Base-by-base conservation (phyloP, 92 coral and sea anemone genomes). In the Hydrozoanthus gracilis region DNA sequence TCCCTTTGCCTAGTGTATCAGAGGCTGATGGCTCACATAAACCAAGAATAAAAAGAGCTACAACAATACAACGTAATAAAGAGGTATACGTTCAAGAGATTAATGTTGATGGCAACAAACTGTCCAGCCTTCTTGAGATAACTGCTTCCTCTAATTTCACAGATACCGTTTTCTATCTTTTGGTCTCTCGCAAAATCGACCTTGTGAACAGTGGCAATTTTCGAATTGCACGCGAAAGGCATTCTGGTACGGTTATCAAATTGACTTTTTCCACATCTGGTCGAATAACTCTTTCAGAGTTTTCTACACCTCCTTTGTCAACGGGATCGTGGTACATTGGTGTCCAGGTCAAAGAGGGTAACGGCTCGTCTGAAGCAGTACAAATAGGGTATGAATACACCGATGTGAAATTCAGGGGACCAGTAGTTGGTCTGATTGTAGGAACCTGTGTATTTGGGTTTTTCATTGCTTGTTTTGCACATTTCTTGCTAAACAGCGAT, bases 321-420 rank as follows among this genome's bases (percentile, higher is more conserved):
- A 13, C 92, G 5, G 98, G 98, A 13, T 86, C 93, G 44, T 95
- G 98, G 98, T 95, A 92, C 56, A 91, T 95, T 76, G 98, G 98
- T 18, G 89, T 95, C 4, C 83, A 83, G 58, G 88, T 88, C 77
- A 68, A 83, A 20, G 68, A 76, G 0, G 86, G 47, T 49, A 62
- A 79, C 8, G 51, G 55, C 13, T 82, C 83, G 45, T 71, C 27
- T 27, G 3, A 0, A 39, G 11, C 18, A 6, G 58, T 94, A 4
- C 88, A 76, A 0, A 75, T 86, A 17, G 90, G 1, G 51, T 69
- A 14, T 89, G 91, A 27, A 27, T 27, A 27, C 39, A 27, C 39
- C 39, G 39, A 27, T 27, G 39, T 0, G 39, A 2, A 27, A 35
- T 84, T 88, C 56, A 76, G 88, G 8, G 85, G 77, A 73, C 97